Evolutionary conservation across 2,888 invertebrate genomes (phyloP).

Genomic region (Dryocosmus kuriphilus): DNA sequence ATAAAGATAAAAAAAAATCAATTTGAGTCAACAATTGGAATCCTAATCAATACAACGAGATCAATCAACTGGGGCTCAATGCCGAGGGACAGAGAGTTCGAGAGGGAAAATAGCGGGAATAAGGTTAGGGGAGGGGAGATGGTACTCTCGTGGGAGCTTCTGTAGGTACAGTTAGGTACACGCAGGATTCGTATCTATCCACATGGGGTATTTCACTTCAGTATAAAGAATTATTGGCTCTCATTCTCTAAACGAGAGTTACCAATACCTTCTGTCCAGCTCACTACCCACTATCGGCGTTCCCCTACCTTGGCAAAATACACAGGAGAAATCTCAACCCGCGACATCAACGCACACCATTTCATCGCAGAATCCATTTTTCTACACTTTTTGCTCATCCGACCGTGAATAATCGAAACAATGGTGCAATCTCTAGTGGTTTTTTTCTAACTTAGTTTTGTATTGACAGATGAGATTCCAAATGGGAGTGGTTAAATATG

Average conservation of each 20-base stretch:
- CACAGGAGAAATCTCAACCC: slow-evolving; percentile 16
- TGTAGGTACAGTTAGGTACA: slow-evolving; percentile 52
- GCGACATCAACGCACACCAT: slow-evolving; percentile 14
- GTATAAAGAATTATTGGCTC: slow-evolving; percentile 70
- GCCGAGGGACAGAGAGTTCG: slow-evolving; percentile 50
- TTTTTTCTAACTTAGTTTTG: too few species aligned
- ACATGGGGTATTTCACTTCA: slow-evolving; percentile 58
- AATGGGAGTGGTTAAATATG: too few species aligned
- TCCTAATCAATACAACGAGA: slow-evolving; percentile 72
- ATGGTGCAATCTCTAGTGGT: background rate
- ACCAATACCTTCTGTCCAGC: slow-evolving; percentile 58
- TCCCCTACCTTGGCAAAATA: slow-evolving; percentile 19
- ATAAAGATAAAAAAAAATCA: slow-evolving; percentile 58
- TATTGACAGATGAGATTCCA: too few species aligned
- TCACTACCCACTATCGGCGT: slow-evolving; percentile 43
- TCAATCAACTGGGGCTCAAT: slow-evolving; percentile 62
- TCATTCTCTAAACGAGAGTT: slow-evolving; percentile 60
- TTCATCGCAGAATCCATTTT: slow-evolving; percentile 5
- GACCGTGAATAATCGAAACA: background rate
- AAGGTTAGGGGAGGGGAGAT: slow-evolving; percentile 9
- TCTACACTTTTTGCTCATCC: background rate
- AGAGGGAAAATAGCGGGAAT: slow-evolving; percentile 45
- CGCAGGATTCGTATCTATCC: slow-evolving; percentile 43
- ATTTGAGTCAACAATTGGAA: slow-evolving; percentile 73
- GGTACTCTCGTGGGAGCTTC: slow-evolving; percentile 51